Base-by-base conservation (phyloP, 2,888 invertebrate genomes). In the Xylota segnis region DNA sequence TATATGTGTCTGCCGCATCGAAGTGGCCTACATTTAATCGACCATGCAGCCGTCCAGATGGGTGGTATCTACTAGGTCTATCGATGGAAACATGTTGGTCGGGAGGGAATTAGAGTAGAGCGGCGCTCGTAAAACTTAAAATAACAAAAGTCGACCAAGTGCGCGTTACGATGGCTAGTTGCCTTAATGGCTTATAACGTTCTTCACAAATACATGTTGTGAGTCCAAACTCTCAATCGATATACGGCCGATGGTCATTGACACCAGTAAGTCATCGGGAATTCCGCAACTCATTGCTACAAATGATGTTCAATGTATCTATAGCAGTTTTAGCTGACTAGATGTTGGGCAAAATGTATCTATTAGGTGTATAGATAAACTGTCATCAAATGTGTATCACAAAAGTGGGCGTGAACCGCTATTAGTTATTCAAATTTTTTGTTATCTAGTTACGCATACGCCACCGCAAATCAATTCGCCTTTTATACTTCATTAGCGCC, bases 21-120 rank as follows among this genome's bases (percentile, higher is more conserved):
- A 40, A 70, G 63, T 71, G 65, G 58, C 78, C 72, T 58, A 65
- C 10, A 72, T 79, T 72, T 29, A 79, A 72, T 72, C 72, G 63
- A 65, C 56, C 63, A 58, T 63, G 14, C 47, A 70, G 56, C 52
- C 66, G 54, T 32, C 61, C 61, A 75, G 74, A 81, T 75, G 71
- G 71, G 59, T 71, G 59, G 47, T 58, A 18, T 37, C 58, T 37
- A 29, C 14, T 23, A 9, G 50, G 29, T 40, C 40, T 40, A n/a
- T 40, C 5, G 40, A 16, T 16, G 45, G 14, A 45, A 45, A 45
- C 14, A 16, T 52, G 50, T 9, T 16, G 18, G 23, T 10, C 0
- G 14, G 1, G 18, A 18, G 18, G 47, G 16, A 7, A 47, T 18
- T n/a, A 18, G 18, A 47, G 18, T 47, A 7, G 23, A 52, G 37